These are phyloP conservation scores for Sebastes itinus DNA, from an alignment of 2,797 vertebrate genomes.

Conservation along the genomic window DNA sequence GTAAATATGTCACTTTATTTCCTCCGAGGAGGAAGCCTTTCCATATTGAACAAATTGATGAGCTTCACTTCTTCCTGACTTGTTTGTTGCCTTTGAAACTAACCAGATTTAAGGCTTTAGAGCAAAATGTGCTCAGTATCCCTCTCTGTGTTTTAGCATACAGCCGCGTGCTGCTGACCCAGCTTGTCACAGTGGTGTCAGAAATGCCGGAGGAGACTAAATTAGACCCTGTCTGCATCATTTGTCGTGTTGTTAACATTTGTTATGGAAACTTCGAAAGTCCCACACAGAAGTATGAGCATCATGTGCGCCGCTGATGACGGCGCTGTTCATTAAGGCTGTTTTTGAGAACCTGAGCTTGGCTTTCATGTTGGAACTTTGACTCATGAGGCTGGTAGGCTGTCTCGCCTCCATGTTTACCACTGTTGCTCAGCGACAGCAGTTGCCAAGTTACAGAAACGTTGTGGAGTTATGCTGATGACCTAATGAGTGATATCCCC, in stretches of 20 bases:
- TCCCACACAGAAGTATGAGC: constrained; percentile 41
- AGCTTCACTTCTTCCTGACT: constrained; percentile 37
- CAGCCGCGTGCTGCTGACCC: constrained; percentile 27
- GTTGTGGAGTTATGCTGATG: constrained; percentile 56
- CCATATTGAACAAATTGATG: constrained; percentile 43
- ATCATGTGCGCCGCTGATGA: constrained; percentile 46
- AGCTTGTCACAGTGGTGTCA: constrained; percentile 48
- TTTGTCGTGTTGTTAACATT: constrained; percentile 56
- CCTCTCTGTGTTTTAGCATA: background rate
- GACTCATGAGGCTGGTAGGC: constrained; percentile 68
- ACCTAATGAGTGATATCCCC: constrained; percentile 53
- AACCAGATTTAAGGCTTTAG: constrained; percentile 24
- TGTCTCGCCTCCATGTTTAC: constrained; percentile 69
- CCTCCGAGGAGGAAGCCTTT: background rate
- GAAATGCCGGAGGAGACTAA: constrained; percentile 64
- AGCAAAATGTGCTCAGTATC: constrained; percentile 29
- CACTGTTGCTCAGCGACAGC: constrained; percentile 60
- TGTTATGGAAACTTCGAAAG: constrained; percentile 68
- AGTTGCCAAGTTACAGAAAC: constrained; percentile 54
- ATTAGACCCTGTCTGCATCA: constrained; percentile 52
- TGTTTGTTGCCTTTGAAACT: constrained; percentile 28
- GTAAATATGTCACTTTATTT: constrained; percentile 60
- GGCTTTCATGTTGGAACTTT: constrained; percentile 63
- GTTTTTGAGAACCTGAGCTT: constrained; percentile 58
- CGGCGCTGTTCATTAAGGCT: constrained; percentile 40